A percentile compares a stretch with the other conserved stretches of the same genome.
Conservation (phyloP, 2,113 vertebrate genomes). For the Euleptes europaea region DNA sequence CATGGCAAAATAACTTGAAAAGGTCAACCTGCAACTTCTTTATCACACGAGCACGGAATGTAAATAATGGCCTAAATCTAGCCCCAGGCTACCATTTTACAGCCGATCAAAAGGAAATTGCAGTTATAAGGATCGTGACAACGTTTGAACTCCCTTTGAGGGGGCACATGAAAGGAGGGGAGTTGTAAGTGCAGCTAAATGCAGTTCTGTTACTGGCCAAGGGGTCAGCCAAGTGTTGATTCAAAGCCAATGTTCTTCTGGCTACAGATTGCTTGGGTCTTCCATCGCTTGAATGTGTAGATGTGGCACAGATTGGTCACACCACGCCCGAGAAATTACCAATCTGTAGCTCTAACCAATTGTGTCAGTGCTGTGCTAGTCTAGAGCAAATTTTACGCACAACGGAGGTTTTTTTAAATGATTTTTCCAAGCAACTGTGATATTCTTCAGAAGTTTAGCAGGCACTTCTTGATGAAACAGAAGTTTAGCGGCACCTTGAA, state of each 20-base stretch:
- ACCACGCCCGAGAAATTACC: slow-evolving; percentile 6
- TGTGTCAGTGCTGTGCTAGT: neutral
- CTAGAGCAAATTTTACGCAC: slow-evolving; percentile 5
- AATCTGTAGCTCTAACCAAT: slow-evolving; percentile 50
- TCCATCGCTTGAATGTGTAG: neutral
- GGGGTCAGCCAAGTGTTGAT: neutral
- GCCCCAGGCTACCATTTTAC: neutral
- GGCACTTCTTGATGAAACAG: too few relatives aligned
- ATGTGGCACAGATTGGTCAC: neutral
- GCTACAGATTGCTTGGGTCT: rapidly evolving
- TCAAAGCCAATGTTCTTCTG: neutral
- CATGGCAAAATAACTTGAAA: neutral
- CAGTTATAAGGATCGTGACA: neutral
- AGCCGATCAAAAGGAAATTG: neutral
- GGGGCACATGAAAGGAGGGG: neutral
- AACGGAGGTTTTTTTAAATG: neutral
- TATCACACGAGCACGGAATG: too few relatives aligned
- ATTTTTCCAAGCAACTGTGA: too few relatives aligned
- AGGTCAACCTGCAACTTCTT: neutral
- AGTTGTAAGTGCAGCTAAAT: neutral
- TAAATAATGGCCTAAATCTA: neutral
- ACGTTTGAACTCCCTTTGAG: neutral
- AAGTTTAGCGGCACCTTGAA: too few relatives aligned
- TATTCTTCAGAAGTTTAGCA: too few relatives aligned
- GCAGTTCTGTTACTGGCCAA: neutral